These are phyloP conservation scores for Drosophila paracracens DNA, from an alignment of 2,888 invertebrate genomes.

Conservation along the genomic window DNA sequence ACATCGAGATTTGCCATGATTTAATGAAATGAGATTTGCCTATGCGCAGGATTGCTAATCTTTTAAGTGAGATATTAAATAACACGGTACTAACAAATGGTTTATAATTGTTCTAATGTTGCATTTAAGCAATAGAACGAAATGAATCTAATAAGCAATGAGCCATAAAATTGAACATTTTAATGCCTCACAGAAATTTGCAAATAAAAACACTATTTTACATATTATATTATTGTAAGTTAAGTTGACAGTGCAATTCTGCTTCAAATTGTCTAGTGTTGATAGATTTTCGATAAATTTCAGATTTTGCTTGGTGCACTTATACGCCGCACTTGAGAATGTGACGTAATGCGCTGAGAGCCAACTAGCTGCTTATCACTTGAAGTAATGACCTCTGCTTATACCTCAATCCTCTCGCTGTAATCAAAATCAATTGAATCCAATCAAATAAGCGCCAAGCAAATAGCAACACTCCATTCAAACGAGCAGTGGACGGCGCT, in stretches of 20 bases:
- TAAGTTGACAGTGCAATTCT: background rate
- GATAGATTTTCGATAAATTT: background rate
- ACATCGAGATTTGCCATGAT: background rate
- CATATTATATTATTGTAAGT: background rate
- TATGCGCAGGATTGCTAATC: background rate
- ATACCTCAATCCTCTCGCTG: background rate
- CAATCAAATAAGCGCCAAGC: conserved; percentile 39
- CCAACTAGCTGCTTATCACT: background rate
- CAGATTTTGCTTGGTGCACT: background rate
- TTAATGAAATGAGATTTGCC: background rate
- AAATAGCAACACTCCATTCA: conserved; percentile 2
- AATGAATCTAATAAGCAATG: background rate
- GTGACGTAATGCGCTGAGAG: conserved; percentile 46
- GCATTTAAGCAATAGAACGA: background rate
- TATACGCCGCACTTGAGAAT: background rate
- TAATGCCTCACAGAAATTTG: background rate
- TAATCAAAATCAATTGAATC: conserved; percentile 66
- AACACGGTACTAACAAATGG: background rate
- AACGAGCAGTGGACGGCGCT: conserved; percentile 6
- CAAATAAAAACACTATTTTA: background rate
- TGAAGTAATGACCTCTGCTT: conserved; percentile 8
- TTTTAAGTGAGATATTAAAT: background rate
- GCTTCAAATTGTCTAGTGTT: background rate
- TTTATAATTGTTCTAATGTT: background rate
- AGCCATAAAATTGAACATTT: background rate